Percentiles rank a stretch among this genome's conserved stretches.
Evolutionary conservation across 2,113 vertebrate species (phyloP).

Genomic region (Circaetus gallicus): DNA sequence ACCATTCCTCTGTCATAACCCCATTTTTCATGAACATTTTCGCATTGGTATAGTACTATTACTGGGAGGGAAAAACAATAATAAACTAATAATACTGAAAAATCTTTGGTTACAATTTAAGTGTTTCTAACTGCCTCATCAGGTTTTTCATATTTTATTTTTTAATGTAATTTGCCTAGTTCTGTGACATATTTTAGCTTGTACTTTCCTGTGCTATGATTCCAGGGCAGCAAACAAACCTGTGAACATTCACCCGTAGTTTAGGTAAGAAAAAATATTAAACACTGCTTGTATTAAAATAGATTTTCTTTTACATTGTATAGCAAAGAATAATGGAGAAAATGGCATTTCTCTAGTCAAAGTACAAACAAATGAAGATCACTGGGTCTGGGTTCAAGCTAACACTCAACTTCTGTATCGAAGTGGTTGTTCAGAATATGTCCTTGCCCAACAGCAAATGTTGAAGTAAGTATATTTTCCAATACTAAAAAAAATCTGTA

Average conservation of each 20-base stretch:
- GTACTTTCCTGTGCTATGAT: not conserved
- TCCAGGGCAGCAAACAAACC: not conserved
- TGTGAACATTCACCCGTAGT: not conserved
- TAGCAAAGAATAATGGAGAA: slow-evolving; percentile 73
- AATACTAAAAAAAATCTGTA: not conserved
- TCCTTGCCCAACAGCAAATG: slow-evolving; percentile 50
- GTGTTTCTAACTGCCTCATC: not conserved
- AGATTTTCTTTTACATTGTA: not conserved
- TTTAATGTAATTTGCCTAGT: not conserved
- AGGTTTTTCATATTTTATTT: not conserved
- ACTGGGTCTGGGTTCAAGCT: slow-evolving; percentile 72
- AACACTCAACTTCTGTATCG: slow-evolving; percentile 68
- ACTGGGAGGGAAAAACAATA: not conserved
- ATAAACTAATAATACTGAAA: not conserved
- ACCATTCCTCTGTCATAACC: not conserved
- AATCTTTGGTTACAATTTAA: not conserved
- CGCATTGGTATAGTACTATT: not conserved
- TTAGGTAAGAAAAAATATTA: not conserved
- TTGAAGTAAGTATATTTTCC: slow-evolving; percentile 68
- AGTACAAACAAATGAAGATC: slow-evolving; percentile 68
- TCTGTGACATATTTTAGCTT: not conserved
- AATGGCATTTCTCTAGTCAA: slow-evolving; percentile 65
- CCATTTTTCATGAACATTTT: not conserved
- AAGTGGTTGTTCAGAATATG: slow-evolving; percentile 64
- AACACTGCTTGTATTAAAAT: not conserved